Evolutionary conservation across 1,140 invertebrate genomes (phyloP), one percentile per base, ranked within the genome.

Genomic region (Orussus abietinus): DNA sequence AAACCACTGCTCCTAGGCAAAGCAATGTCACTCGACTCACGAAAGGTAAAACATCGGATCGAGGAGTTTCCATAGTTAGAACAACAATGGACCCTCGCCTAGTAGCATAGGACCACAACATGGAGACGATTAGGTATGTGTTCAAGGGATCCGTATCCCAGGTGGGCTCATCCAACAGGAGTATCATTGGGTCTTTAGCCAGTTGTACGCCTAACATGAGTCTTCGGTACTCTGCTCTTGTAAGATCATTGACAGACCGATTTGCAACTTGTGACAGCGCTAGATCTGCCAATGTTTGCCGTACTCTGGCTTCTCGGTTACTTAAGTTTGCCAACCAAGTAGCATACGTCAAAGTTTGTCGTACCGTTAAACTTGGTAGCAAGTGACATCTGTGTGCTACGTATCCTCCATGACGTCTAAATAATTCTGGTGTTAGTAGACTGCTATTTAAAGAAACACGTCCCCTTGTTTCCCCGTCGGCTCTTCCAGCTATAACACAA

Each of bases 1-100:
- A 95, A 1, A 95, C 90, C 9, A 93, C 84, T 52, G 93, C 90
- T 0, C 91, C 91, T 5, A 94, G 71, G 55, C 91, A 94, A 1
- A 95, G 69, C 5, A 86, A 69, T 0, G 84, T 79, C 0, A 90
- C 88, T 26, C 84, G 72, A 59, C 93, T 91, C 35, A 96, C 75
- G 57, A 95, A 94, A 0, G 92, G 91, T 56, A 95, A 86, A 1
- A 96, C 91, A 64, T 96, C 92, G 22, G 91, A 94, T 40, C 90
- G 76, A 0, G 92, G 92, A 53, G 93, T 93, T 55, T 95, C 91
- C 84, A 94, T 88, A 0, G 90, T 94, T 0, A 95, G 63, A 13
- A 95, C 76, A 3, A 95, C 88, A 4, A 91, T 88, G 10, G 90
- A 84, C 4, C 89, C 87, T 46, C 90, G 87, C 59, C 92, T 92